A percentile compares a stretch with the other conserved stretches of the same genome.
These are phyloP conservation scores for Neofelis nebulosa DNA, from an alignment of 2,113 vertebrate species.

Conservation along the genomic window DNA sequence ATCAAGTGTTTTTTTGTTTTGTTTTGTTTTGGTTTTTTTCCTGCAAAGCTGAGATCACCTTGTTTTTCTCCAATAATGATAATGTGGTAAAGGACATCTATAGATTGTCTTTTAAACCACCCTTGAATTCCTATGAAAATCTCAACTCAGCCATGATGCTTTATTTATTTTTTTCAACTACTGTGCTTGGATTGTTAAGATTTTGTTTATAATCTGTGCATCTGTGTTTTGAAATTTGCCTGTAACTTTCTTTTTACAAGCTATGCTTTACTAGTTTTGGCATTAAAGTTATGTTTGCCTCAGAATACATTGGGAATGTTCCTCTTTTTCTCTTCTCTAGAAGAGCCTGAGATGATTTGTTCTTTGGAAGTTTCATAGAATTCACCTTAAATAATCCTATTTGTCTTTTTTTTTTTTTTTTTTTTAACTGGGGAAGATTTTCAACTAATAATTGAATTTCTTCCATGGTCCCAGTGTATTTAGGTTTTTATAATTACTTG, in stretches of 20 bases:
- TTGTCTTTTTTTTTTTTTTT: neutral
- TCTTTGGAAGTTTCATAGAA: constrained; percentile 33
- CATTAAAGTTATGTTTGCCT: neutral
- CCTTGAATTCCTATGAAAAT: constrained; percentile 7
- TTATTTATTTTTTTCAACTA: neutral
- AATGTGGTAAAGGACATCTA: constrained; percentile 3
- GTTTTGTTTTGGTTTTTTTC: neutral
- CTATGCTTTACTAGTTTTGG: neutral
- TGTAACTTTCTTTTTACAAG: neutral
- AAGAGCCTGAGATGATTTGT: neutral
- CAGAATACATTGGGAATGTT: neutral
- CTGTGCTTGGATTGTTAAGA: neutral
- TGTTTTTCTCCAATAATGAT: neutral
- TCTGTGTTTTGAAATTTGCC: neutral
- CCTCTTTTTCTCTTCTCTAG: neutral
- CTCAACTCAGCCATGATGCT: neutral
- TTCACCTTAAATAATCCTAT: neutral
- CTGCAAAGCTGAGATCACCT: neutral
- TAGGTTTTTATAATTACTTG: neutral
- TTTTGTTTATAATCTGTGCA: neutral
- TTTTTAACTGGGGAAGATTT: neutral
- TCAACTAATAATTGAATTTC: neutral
- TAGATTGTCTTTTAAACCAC: neutral
- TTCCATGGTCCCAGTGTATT: neutral
- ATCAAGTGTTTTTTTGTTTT: neutral